A percentile compares a stretch with the other conserved stretches of the same genome.
Conservation (phyloP, 2,888 invertebrate species). For the Apocheima hispidaria region DNA sequence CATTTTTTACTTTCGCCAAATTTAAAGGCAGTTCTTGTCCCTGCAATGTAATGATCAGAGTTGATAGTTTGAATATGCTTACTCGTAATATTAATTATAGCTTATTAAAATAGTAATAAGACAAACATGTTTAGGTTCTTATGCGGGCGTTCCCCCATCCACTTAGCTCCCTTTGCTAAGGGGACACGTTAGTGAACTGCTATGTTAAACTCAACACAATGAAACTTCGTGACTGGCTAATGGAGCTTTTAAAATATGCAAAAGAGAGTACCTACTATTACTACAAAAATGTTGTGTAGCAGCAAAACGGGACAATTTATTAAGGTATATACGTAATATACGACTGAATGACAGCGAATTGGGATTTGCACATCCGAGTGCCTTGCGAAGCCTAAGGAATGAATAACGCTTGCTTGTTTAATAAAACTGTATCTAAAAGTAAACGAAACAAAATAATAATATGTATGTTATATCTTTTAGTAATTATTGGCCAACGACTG, state of each 20-base stretch:
- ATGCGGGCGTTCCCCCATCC: conserved; percentile 44
- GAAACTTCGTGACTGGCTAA: conserved; percentile 4
- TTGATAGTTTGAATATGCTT: not conserved
- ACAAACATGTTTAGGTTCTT: conserved; percentile 32
- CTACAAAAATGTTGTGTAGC: not conserved
- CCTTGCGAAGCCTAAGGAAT: too few species aligned
- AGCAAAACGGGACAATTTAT: not conserved
- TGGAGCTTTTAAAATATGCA: conserved; percentile 1
- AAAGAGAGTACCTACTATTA: not conserved
- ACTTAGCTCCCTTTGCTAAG: conserved; percentile 29
- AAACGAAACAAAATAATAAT: too few species aligned
- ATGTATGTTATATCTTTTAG: too few species aligned
- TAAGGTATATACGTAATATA: too few species aligned
- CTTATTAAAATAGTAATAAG: conserved; percentile 27
- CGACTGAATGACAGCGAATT: too few species aligned
- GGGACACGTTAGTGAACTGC: conserved; percentile 16
- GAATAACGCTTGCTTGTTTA: too few species aligned
- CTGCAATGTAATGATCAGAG: not conserved
- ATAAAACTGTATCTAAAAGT: too few species aligned
- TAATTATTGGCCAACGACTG: not conserved
- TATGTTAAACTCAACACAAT: conserved; percentile 23
- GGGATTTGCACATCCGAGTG: too few species aligned
- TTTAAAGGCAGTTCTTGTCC: too few species aligned
- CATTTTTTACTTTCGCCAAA: too few species aligned
- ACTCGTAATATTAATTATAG: not conserved